Conservation (phyloP, 2,113 vertebrate genomes). For the Anthoscopus minutus region DNA sequence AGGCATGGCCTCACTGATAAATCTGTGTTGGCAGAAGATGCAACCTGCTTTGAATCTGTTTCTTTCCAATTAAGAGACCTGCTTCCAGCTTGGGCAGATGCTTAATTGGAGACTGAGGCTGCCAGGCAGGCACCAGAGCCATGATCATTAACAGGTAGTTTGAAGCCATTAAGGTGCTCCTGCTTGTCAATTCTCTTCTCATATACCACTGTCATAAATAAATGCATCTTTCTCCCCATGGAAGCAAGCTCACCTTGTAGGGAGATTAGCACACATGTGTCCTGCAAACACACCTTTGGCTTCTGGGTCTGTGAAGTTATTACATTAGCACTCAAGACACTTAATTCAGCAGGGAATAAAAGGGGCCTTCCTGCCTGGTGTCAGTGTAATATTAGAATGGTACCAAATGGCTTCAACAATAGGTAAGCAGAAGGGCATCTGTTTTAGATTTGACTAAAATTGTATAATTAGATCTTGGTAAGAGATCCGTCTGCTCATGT, state of each 20-base stretch:
- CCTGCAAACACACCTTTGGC: not conserved
- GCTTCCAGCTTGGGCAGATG: constrained; percentile 75
- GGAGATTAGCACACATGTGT: not conserved
- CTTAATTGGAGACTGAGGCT: constrained; percentile 73
- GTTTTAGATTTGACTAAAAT: constrained; percentile 74
- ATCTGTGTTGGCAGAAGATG: constrained; percentile 67
- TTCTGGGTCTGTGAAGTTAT: constrained; percentile 10
- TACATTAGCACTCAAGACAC: constrained; percentile 63
- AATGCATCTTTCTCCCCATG: constrained; percentile 20
- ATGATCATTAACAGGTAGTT: constrained; percentile 75
- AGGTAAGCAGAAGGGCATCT: constrained; percentile 73
- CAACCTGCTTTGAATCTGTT: constrained; percentile 70
- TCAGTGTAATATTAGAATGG: constrained; percentile 68
- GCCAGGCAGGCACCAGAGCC: constrained; percentile 69
- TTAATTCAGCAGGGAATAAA: constrained; percentile 50
- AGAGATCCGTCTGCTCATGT: constrained; percentile 53
- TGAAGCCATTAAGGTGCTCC: constrained; percentile 67
- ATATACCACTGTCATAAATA: constrained; percentile 45
- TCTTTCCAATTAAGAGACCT: constrained; percentile 71
- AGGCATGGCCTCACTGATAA: constrained; percentile 48
- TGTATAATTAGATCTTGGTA: constrained; percentile 72
- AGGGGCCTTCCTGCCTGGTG: constrained; percentile 54
- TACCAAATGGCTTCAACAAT: constrained; percentile 72
- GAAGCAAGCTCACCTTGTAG: not conserved
- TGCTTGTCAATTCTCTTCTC: constrained; percentile 60